Base-by-base conservation (phyloP, 2,797 vertebrate genomes). In the Diceros bicornis region DNA sequence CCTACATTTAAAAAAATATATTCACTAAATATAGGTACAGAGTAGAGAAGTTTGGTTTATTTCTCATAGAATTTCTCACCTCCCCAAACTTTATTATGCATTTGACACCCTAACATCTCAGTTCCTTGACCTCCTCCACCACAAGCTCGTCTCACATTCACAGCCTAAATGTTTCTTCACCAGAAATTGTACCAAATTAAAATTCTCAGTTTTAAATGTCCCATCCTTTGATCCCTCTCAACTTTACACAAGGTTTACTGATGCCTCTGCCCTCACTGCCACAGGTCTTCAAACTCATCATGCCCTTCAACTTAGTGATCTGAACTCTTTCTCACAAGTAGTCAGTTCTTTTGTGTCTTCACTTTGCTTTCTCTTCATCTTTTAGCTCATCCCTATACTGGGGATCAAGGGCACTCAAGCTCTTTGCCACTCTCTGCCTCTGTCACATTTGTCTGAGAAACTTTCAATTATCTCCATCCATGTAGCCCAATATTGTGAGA, bases 101-200 rank as follows among this genome's bases (percentile, higher is more conserved):
- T 29, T 6, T 64, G 50, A 74, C n/a, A 32, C 3, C 55, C 5
- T 71, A 55, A 59, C 12, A n/a, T 86, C 21, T 61, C 14, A 47
- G 23, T 91, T 59, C 13, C 17, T 77, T 66, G 1, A 52, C 29
- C 12, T 34, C 44, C 13, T 88, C 62, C 85, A 74, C 41, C 14
- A 88, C 14, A 90, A 78, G 52, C 8, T 25, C 27, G 21, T 78
- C 29, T 57, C 21, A 32, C 50, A 61, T n/a, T 94, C 50, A 81
- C 17, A 81, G 34, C 16, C 6, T 88, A 77, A 72, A 88, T 50
- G 0, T 77, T 61, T 68, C 16, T 74, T 90, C 7, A 17, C 0
- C 96, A 64, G 59, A 92, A 87, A 72, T 64, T 11, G 37, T 41
- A 71, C 29, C 55, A 93, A 77, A 57, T 68, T 84, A n/a, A 91